These are phyloP conservation scores for Orgyia antiqua DNA, from an alignment of 2,888 invertebrate genomes.

Conservation along the genomic window DNA sequence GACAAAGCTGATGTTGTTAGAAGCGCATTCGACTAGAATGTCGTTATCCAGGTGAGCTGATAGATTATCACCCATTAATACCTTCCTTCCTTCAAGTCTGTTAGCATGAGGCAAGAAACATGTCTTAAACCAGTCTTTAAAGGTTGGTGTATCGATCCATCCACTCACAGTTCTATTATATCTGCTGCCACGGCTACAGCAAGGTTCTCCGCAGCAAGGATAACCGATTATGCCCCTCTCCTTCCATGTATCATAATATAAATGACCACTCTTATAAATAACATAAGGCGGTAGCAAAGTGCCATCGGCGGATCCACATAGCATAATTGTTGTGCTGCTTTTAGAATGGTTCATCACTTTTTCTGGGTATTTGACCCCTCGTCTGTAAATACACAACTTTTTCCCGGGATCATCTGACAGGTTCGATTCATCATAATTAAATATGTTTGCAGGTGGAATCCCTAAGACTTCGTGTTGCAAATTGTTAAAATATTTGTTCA, in stretches of 20 bases:
- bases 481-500: conserved; percentile 14
- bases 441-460: conserved; percentile 9
- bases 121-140: conserved; percentile 28
- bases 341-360: background rate
- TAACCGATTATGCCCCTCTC: conserved; percentile 39
- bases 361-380: conserved; percentile 10
- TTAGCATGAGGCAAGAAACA: conserved; percentile 1
- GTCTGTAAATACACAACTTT: conserved; percentile 11
- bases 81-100: conserved; percentile 3
- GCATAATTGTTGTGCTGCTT: conserved; percentile 34
- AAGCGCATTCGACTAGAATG: conserved; percentile 9
- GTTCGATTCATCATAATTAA: conserved; percentile 17
- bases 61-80: conserved; percentile 15
- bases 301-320: conserved; percentile 32
- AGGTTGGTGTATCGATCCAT: conserved; percentile 33
- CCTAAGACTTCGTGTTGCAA: conserved; percentile 7
- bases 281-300: conserved; percentile 31
- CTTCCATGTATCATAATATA: conserved; percentile 43
- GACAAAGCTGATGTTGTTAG: conserved; percentile 12
- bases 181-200: too few relatives aligned
- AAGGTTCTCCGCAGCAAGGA: too few relatives aligned
- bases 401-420: conserved; percentile 15
- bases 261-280: conserved; percentile 42
- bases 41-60: conserved; percentile 11
- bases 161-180: conserved; percentile 35